Percentiles rank a stretch among this genome's conserved stretches.
These are phyloP conservation scores for Hippocampus barbouri DNA, from an alignment of 2,113 vertebrate species.

Conservation along the genomic window DNA sequence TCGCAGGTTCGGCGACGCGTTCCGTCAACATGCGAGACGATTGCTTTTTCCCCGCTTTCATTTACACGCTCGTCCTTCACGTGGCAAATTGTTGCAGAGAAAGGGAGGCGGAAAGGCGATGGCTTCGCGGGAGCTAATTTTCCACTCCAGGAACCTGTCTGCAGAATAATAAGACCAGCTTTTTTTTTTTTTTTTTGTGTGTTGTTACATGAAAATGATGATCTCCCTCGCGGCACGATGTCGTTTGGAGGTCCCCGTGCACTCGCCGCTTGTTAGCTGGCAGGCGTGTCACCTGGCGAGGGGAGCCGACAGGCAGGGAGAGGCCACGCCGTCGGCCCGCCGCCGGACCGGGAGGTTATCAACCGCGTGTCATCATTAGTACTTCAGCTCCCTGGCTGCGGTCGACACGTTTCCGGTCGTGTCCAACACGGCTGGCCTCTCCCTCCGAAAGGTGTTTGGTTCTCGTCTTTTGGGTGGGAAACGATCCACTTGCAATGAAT, in stretches of 20 bases:
- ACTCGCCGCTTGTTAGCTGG: conserved; percentile 52
- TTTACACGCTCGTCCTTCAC: conserved; percentile 53
- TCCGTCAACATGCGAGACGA: conserved; percentile 50
- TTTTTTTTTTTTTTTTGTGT: conserved; percentile 16
- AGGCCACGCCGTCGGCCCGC: conserved; percentile 34
- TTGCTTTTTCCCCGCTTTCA: conserved; percentile 58
- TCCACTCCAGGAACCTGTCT: conserved; percentile 68
- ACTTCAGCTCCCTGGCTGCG: neutral
- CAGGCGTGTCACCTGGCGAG: conserved; percentile 50
- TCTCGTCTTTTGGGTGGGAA: neutral
- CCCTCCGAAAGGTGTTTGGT: neutral
- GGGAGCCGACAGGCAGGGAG: conserved; percentile 16
- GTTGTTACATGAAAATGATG: conserved; percentile 67
- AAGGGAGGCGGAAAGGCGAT: conserved; percentile 40
- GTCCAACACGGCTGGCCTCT: neutral
- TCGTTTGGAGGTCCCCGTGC: neutral
- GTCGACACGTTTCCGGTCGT: neutral
- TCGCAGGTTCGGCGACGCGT: conserved; percentile 45
- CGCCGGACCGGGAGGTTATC: conserved; percentile 23
- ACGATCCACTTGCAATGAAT: neutral
- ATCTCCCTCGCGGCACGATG: conserved; percentile 63
- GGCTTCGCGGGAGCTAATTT: conserved; percentile 64
- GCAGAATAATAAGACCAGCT: conserved; percentile 73
- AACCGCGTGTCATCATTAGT: conserved; percentile 5
- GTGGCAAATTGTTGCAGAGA: conserved; percentile 51